Evolutionary conservation across 2,797 vertebrate species (phyloP), one percentile per base, ranked within the genome.

Genomic region (Rallus crepitans): DNA sequence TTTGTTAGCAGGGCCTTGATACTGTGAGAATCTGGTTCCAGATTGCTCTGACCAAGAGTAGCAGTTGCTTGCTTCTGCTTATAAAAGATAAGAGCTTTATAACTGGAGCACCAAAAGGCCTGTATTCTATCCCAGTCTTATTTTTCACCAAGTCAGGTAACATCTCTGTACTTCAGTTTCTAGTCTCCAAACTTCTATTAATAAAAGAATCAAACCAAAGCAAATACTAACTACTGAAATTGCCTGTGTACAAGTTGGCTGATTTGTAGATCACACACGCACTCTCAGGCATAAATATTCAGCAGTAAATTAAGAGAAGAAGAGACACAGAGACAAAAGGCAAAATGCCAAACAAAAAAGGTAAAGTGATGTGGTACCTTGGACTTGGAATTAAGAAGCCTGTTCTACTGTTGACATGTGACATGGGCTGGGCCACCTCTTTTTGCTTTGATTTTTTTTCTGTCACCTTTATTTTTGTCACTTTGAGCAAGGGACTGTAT

Each of bases 381-480:
- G 27, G 31, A 39, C 12, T 69, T 66, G 42, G 42, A 69, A 66
- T 11, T 70, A 42, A 76, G 60, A 61, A 64, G 39, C 13, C 6
- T 72, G 15, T 84, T 61, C 30, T 56, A 5, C 21, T 84, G 53
- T 17, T 75, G 40, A 55, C 47, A 3, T 21, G 17, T 60, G 19
- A 25, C 27, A 15, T 45, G 52, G 76, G 9, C 37, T 40, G 19
- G 28, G 24, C 25, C 28, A 35, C 27, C 68, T 88, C 11, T 83
- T 90, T 87, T 77, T 90, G 39, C 56, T 90, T 56, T 73, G 59
- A n/a, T 86, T 94, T 94, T 52, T 25, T 52, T 52, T 52, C 50
- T 79, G 50, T 79, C 83, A 79, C 25, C 24, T 87, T 66, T 53
- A 57, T 79, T 91, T 87, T 83, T 80, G 39, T 28, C 31, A 25